A percentile compares a stretch with the other conserved stretches of the same genome.
Evolutionary conservation across 1,140 invertebrate genomes (phyloP).

Genomic region (Heterodera carotae): DNA sequence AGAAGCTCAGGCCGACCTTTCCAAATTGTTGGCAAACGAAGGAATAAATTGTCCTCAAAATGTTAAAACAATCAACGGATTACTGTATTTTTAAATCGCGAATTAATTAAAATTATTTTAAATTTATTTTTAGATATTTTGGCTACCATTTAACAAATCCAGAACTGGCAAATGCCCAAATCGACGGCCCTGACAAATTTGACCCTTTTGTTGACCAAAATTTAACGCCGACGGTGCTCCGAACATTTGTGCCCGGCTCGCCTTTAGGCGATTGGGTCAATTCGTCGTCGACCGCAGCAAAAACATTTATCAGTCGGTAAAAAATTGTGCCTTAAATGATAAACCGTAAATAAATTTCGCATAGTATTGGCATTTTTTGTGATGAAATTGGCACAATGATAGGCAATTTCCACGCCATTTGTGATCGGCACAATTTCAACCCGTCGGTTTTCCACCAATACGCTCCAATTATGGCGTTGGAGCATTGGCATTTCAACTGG

Average conservation of each 20-base stretch:
- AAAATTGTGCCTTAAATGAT: background rate
- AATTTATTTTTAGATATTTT: background rate
- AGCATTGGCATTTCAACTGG: background rate
- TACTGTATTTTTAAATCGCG: background rate
- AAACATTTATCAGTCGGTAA: background rate
- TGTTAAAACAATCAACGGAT: background rate
- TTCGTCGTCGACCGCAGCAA: background rate
- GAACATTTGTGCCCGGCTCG: background rate
- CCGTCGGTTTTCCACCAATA: background rate
- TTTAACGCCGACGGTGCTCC: background rate
- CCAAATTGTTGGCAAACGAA: background rate
- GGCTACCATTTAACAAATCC: too few relatives aligned
- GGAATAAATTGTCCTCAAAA: constrained; percentile 9
- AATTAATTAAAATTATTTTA: background rate
- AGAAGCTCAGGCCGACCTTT: constrained; percentile 1
- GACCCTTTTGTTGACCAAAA: background rate
- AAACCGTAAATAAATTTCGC: background rate
- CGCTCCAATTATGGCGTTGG: constrained; percentile 4
- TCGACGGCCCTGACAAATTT: background rate
- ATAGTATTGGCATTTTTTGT: background rate
- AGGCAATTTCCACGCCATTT: background rate
- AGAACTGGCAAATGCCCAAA: background rate
- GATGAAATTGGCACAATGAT: background rate
- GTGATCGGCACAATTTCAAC: background rate
- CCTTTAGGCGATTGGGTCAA: background rate